Evolutionary conservation across 2,888 invertebrate species (phyloP), one percentile per base, ranked within the genome.

Genomic region (Drosophila nigritarsus): DNA sequence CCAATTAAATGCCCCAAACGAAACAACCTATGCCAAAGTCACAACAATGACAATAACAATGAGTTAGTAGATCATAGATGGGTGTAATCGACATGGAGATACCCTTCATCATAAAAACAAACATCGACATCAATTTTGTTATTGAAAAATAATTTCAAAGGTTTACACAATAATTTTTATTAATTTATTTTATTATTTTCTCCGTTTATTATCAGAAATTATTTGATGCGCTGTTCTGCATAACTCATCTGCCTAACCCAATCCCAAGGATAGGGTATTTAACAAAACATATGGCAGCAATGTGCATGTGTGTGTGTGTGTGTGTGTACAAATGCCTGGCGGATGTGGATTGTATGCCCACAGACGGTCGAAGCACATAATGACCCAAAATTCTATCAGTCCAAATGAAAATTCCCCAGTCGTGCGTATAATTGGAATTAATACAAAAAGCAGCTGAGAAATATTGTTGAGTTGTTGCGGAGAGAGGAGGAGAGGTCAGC

Each of bases 401-500:
- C 90, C 90, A 90, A 82, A 80, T 77, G 90, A 78, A 84, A 87
- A 89, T 87, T 90, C 85, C 84, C 80, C 87, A 91, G 87, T 80
- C 88, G 91, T 90, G 91, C 92, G 91, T 91, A 90, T 91, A 91
- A 91, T 91, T 91, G 88, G 89, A 91, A 91, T 91, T 91, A 91
- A 91, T 91, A 90, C 90, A 89, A 87, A 86, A 87, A 71, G 67
- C 79, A 76, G 74, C 77, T 74, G 69, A 77, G 75, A 80, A 77
- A 75, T 74, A 75, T 81, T 62, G 80, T 65, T 55, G 20, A 38
- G 32, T 30, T 30, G 32, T 30, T 30, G 13, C 7, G 11, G 29
- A 3, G 27, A n/a, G 48, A n/a, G 32, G 15, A 15, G 30, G 20
- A 20, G 30, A 3, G 8, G 24, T 45, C 24, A 24, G 15, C 15